phyloP scores from a whole-genome alignment of 2,888 invertebrate genomes.

The Ernsta delagoae region DNA sequence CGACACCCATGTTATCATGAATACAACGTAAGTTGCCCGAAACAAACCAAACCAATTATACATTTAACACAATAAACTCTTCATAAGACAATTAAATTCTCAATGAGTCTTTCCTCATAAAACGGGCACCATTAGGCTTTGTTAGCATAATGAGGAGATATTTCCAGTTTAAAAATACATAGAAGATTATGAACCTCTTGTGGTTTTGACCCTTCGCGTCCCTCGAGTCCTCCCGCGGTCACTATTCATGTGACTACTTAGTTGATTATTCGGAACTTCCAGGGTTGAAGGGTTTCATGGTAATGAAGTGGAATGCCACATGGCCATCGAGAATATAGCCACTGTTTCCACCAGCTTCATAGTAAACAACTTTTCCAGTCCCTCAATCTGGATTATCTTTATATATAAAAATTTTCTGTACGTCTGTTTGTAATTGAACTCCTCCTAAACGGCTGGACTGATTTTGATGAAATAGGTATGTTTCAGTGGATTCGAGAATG shows the following conservation, averaged over 20 bases:
- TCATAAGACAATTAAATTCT: background rate
- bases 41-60: too few relatives aligned
- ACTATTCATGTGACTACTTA: constrained; percentile 25
- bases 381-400: too few relatives aligned
- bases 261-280: constrained; percentile 23
- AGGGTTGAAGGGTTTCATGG: constrained; percentile 6
- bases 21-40: too few relatives aligned
- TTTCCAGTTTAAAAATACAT: constrained; percentile 1
- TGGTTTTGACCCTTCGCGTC: constrained; percentile 7
- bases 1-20: too few relatives aligned
- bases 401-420: too few relatives aligned
- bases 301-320: background rate
- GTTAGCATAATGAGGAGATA: background rate
- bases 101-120: background rate
- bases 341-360: background rate
- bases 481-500: too few relatives aligned
- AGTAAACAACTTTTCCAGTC: background rate
- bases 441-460: too few relatives aligned
- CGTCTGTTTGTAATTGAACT: too few relatives aligned
- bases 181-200: constrained; percentile 3
- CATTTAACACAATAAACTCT: background rate
- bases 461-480: too few relatives aligned
- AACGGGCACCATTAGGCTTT: background rate
- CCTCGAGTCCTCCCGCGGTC: background rate
- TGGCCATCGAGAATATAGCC: background rate